A percentile compares a stretch with the other conserved stretches of the same genome.
Conservation (phyloP, 2,797 vertebrate species). For the Hozukius guyotensis region DNA sequence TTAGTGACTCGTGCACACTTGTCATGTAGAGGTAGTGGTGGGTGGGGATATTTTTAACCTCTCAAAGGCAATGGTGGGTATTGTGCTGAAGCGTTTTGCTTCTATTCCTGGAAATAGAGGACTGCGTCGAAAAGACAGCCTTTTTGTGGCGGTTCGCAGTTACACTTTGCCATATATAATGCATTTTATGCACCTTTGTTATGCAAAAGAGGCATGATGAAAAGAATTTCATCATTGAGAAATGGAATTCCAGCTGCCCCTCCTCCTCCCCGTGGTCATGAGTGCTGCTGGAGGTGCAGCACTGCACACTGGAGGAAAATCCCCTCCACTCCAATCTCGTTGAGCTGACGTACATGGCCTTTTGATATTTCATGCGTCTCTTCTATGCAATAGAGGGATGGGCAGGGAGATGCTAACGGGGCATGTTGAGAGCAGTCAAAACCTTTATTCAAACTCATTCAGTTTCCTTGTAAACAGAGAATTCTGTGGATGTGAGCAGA, state of each 20-base stretch:
- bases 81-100: constrained; percentile 19
- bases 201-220: constrained; percentile 78
- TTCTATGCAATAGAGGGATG: constrained; percentile 30
- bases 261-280: constrained; percentile 55
- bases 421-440: constrained; percentile 35
- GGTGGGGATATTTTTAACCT: constrained; percentile 60
- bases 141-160: constrained; percentile 57
- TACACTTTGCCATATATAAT: constrained; percentile 68
- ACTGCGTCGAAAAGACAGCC: constrained; percentile 22
- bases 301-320: constrained; percentile 62
- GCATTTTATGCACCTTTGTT: constrained; percentile 78
- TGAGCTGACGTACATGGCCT: constrained; percentile 67
- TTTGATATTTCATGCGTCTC: constrained; percentile 62
- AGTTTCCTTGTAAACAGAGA: constrained; percentile 20
- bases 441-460: constrained; percentile 35
- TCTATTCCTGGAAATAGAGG: constrained; percentile 48
- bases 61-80: constrained; percentile 13
- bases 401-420: constrained; percentile 23
- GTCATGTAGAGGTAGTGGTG: constrained; percentile 33
- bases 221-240: constrained; percentile 79
- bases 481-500: background rate
- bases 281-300: constrained; percentile 67
- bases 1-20: constrained; percentile 40
- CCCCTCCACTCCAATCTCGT: constrained; percentile 63
- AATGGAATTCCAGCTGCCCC: constrained; percentile 73